These are phyloP conservation scores for Catharus minimus DNA, from an alignment of 2,113 vertebrate genomes.

Conservation along the genomic window DNA sequence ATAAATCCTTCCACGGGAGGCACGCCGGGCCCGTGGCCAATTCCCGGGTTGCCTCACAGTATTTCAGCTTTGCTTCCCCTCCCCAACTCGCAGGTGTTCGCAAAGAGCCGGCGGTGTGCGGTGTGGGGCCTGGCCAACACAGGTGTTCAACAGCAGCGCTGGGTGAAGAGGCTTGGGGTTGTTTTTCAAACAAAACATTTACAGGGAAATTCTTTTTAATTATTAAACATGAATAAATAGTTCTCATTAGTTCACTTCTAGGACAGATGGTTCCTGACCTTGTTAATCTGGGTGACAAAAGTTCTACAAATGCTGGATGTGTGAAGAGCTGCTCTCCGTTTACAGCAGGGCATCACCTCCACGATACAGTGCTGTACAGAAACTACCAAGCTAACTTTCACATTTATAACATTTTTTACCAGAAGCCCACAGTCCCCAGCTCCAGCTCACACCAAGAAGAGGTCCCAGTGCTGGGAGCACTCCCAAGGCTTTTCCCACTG, in stretches of 20 bases:
- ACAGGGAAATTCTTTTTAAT: neutral
- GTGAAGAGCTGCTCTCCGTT: neutral
- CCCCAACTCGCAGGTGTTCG: neutral
- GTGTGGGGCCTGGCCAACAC: neutral
- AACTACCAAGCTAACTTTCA: neutral
- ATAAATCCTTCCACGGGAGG: too few species aligned
- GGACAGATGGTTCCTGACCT: neutral
- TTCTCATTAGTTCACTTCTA: fast-evolving
- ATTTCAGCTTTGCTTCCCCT: too few species aligned
- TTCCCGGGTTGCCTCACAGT: too few species aligned
- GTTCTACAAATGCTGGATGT: fast-evolving
- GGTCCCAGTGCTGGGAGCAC: fast-evolving
- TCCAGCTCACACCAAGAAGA: fast-evolving
- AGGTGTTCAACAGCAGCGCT: too few species aligned
- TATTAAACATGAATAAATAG: neutral
- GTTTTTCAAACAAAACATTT: fast-evolving
- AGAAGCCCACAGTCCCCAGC: neutral
- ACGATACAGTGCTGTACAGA: too few species aligned
- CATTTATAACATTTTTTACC: neutral
- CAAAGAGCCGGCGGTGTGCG: neutral
- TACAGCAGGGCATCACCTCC: fast-evolving
- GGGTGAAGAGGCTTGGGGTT: fast-evolving
- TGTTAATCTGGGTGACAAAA: fast-evolving
- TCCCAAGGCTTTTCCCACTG: fast-evolving
- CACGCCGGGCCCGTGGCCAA: neutral